Evolutionary conservation across 2,797 vertebrate genomes (phyloP), one percentile per base, ranked within the genome.

Genomic region (Hippocampus kuda): DNA sequence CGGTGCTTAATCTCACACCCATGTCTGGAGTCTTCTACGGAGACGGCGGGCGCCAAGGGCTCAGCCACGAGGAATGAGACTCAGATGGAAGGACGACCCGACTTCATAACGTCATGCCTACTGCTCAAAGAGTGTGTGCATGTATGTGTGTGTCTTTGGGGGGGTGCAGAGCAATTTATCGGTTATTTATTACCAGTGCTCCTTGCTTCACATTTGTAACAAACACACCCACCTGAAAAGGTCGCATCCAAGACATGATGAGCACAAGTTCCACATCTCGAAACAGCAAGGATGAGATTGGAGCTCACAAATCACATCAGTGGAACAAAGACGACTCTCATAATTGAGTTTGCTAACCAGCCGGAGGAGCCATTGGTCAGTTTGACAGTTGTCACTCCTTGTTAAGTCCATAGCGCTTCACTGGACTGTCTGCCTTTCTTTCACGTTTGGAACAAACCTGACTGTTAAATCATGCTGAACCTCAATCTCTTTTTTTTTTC

Each of bases 1-100:
- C 80, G 88, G 89, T 92, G 91, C 88, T 90, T 87, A 84, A 86
- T 86, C 81, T 81, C 68, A 66, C 70, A 54, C 41, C 75, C 34
- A 26, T 34, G 74, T 77, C 81, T 67, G 20, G 66, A 77, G 65
- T 66, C 73, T 84, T 84, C 75, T 72, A 70, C 42, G 65, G 69
- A 76, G 77, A 76, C 69, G 38, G 56, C 78, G 69, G 42, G 56
- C 78, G 68, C 51, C 56, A 70, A 68, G 76, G 81, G 73, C 68
- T 78, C 73, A 65, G 77, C 63, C 22, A 49, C 53, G 56, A 22
- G 34, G 54, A 51, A 24, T 16, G 11, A 56, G 34, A 12, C 53
- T 24, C 4, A n/a, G 22, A 30, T 38, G 18, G 65, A 38, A 53
- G 34, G 34, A 44, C 38, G 2, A 68, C 51, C 53, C n/a, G 64